These are phyloP conservation scores for Agrochola circellaris DNA, from an alignment of 2,888 invertebrate species.

Conservation along the genomic window DNA sequence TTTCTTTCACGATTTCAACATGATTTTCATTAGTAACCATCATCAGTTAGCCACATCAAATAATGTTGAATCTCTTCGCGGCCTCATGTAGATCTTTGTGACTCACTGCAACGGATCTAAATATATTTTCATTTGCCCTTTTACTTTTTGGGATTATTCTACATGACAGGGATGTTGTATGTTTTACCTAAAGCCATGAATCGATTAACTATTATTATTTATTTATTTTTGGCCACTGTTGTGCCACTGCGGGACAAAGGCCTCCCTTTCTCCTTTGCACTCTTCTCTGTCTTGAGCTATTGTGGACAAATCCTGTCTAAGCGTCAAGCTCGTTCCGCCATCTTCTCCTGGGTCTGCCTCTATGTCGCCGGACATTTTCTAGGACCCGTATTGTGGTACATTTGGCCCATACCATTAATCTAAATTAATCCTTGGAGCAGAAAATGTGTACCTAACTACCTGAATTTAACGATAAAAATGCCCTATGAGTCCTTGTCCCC, in stretches of 20 bases:
- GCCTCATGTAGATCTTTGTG: conserved; percentile 59
- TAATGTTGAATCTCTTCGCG: conserved; percentile 43
- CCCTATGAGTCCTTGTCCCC: not conserved
- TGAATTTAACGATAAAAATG: not conserved
- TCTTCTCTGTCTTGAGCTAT: not conserved
- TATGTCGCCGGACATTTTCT: not conserved
- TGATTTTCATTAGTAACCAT: conserved; percentile 26
- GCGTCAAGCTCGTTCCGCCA: not conserved
- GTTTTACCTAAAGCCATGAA: not conserved
- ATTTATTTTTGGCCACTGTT: not conserved
- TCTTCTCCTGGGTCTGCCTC: not conserved
- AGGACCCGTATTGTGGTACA: not conserved
- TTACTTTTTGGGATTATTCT: conserved; percentile 59
- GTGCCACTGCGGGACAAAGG: not conserved
- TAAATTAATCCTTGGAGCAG: not conserved
- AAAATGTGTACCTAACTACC: too few species aligned
- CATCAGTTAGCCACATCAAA: conserved; percentile 36
- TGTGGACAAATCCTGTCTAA: not conserved
- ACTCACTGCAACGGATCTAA: conserved; percentile 62
- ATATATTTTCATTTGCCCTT: conserved; percentile 59
- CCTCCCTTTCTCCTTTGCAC: not conserved
- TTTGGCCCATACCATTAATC: not conserved
- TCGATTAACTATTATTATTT: not conserved
- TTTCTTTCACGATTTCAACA: conserved; percentile 39
- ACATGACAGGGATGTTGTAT: conserved; percentile 42